Evolutionary conservation across 2,888 invertebrate species (phyloP).

Genomic region (Coremacera marginata): DNA sequence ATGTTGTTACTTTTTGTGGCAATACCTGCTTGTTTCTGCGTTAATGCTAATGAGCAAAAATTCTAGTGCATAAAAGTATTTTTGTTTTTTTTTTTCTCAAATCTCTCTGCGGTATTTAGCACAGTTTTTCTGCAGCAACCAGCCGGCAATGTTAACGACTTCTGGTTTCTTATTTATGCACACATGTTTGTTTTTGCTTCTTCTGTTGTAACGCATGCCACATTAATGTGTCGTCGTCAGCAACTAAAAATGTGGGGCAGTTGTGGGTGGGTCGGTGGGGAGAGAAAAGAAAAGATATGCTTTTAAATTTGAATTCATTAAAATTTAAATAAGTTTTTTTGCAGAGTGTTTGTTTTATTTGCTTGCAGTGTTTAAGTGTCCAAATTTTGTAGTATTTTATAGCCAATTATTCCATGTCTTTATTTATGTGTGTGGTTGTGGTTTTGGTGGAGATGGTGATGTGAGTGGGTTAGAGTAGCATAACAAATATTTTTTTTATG

Average conservation of each 20-base stretch:
- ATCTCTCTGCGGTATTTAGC: background rate
- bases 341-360: background rate
- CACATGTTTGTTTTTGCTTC: background rate
- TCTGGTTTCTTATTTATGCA: background rate
- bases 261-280: background rate
- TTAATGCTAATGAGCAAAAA: constrained; percentile 12
- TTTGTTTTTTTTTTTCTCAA: background rate
- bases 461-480: background rate
- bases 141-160: constrained; percentile 18
- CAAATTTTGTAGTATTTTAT: background rate
- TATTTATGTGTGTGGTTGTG: background rate
- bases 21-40: background rate
- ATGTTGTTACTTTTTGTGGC: background rate
- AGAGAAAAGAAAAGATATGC: background rate
- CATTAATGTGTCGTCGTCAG: background rate
- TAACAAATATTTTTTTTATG: background rate
- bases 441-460: background rate
- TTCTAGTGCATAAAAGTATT: background rate
- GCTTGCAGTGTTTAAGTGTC: background rate
- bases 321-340: background rate
- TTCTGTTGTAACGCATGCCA: background rate
- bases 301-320: constrained; percentile 12
- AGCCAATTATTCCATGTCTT: constrained; percentile 15
- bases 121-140: background rate
- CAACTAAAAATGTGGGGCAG: background rate